phyloP scores from a whole-genome alignment of 2,888 invertebrate species.

The Amphimallon solstitiale region DNA sequence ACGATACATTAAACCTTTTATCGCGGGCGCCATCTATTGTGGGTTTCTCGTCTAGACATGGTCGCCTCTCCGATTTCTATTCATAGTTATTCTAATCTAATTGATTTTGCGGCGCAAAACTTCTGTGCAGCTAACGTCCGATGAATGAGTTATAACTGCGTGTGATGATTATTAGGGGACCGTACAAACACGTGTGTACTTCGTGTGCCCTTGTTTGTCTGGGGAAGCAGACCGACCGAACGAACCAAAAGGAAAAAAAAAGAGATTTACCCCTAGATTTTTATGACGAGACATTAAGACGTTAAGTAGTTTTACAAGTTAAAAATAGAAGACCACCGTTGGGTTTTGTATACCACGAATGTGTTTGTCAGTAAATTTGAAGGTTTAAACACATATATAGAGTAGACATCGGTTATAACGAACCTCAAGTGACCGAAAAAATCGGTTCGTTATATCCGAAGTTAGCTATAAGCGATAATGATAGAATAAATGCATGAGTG shows the following conservation, averaged over 20 bases:
- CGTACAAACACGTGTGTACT: too few relatives aligned
- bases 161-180: too few relatives aligned
- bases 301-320: background rate
- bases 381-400: background rate
- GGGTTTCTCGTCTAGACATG: constrained; percentile 31
- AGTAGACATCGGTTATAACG: too few relatives aligned
- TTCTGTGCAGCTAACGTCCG: constrained; percentile 1
- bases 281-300: background rate
- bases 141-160: constrained; percentile 1
- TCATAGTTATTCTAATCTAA: constrained; percentile 22
- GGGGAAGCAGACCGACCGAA: too few relatives aligned
- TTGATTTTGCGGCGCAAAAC: constrained; percentile 24
- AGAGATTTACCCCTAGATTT: background rate
- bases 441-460: too few relatives aligned
- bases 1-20: too few relatives aligned
- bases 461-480: too few relatives aligned
- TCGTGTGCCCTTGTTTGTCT: too few relatives aligned
- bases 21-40: constrained; percentile 21
- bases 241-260: background rate
- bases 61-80: constrained; percentile 12
- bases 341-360: background rate
- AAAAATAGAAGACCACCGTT: constrained; percentile 1
- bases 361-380: constrained; percentile 4
- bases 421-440: too few relatives aligned
- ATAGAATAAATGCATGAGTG: too few relatives aligned